Conservation (phyloP, 1,140 invertebrate genomes). For the Amphibalanus amphitrite region DNA sequence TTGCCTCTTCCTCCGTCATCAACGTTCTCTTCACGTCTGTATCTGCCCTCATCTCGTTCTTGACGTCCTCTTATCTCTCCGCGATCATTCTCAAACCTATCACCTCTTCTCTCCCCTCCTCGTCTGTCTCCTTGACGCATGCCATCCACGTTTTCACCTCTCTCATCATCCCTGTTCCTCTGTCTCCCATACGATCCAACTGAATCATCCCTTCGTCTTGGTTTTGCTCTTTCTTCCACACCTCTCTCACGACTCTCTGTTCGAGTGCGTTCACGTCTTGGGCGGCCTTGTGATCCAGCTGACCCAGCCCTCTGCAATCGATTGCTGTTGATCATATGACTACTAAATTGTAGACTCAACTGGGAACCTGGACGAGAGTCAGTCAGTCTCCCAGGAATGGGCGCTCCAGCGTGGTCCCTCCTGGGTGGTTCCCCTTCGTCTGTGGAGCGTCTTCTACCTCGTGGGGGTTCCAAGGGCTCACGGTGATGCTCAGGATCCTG, state of each 20-base stretch:
- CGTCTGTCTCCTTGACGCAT: neutral
- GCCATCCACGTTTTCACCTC: neutral
- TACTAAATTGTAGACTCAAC: neutral
- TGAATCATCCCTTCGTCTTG: too few relatives aligned
- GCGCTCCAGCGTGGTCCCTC: slow-evolving; percentile 11
- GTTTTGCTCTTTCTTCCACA: neutral
- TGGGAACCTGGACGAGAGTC: neutral
- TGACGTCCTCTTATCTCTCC: too few relatives aligned
- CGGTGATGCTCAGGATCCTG: neutral
- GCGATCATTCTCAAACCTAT: too few relatives aligned
- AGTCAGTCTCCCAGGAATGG: slow-evolving; percentile 7
- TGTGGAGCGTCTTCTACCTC: slow-evolving; percentile 12
- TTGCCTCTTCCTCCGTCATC: too few relatives aligned
- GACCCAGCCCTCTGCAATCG: neutral
- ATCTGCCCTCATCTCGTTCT: too few relatives aligned
- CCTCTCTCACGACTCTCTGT: neutral
- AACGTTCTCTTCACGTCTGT: too few relatives aligned
- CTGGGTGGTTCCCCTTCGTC: slow-evolving; percentile 11
- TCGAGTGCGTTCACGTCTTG: neutral
- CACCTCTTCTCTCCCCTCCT: too few relatives aligned
- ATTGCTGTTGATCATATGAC: neutral
- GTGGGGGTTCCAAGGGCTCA: too few relatives aligned
- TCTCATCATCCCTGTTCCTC: neutral
- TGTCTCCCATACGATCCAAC: neutral
- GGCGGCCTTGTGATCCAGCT: neutral